phyloP scores from a whole-genome alignment of 1,140 invertebrate species.

The Leptinotarsa undecemlineata region DNA sequence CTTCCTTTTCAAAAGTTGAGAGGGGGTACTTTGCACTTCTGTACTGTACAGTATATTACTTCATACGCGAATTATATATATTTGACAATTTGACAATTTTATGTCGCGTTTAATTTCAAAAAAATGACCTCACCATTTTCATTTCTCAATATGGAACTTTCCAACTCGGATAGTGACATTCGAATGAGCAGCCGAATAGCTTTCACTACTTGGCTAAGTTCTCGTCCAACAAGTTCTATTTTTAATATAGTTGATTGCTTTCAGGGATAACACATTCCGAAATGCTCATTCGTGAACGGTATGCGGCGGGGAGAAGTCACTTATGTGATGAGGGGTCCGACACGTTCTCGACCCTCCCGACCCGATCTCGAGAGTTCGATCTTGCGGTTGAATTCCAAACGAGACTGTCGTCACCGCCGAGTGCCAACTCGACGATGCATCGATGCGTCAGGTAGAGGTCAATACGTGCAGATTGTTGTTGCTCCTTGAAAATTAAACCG shows the following conservation, averaged over 20 bases:
- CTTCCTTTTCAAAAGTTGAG: no score
- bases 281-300: neutral
- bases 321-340: slow-evolving; percentile 5
- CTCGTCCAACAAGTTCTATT: neutral
- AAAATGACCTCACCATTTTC: no score
- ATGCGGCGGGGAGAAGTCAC: slow-evolving; percentile 1
- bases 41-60: no score
- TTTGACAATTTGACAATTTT: no score
- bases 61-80: no score
- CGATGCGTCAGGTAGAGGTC: neutral
- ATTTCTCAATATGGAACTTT: no score
- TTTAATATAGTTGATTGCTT: slow-evolving; percentile 4
- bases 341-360: neutral
- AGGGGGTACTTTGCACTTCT: no score
- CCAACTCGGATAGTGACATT: neutral
- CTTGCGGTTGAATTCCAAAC: neutral
- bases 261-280: neutral
- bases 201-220: neutral
- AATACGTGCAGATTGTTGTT: no score
- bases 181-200: neutral
- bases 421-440: neutral
- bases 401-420: neutral
- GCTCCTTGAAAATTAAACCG: no score
- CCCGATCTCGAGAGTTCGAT: neutral
- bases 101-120: no score